A percentile compares a stretch with the other conserved stretches of the same genome.
These are phyloP conservation scores for Imbricaverruca yamaguchii DNA, from an alignment of 2,888 invertebrate genomes.

Conservation along the genomic window DNA sequence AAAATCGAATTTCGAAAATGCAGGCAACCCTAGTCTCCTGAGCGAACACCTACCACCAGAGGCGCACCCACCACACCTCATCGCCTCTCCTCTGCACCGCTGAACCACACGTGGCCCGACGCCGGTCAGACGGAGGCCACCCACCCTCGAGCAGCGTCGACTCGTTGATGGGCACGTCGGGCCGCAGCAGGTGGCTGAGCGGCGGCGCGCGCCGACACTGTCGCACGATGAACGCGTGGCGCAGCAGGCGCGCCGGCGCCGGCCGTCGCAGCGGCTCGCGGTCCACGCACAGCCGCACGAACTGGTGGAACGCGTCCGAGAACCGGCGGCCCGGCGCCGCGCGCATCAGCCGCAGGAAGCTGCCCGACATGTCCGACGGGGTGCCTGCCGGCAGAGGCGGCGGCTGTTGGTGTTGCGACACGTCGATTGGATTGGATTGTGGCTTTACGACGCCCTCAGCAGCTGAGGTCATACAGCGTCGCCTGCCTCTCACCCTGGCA, in stretches of 20 bases:
- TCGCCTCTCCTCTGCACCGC: too few relatives aligned
- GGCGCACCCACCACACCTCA: too few relatives aligned
- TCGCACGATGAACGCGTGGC: conserved; percentile 64
- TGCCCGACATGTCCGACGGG: conserved; percentile 31
- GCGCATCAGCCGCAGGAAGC: conserved; percentile 36
- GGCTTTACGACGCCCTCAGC: too few relatives aligned
- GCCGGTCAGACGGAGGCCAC: neutral
- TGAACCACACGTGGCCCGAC: too few relatives aligned
- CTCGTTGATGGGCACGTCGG: conserved; percentile 53
- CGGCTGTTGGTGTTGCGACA: too few relatives aligned
- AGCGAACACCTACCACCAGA: too few relatives aligned
- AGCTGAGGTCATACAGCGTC: too few relatives aligned
- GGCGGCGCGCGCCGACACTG: conserved; percentile 54
- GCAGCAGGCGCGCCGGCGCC: conserved; percentile 58
- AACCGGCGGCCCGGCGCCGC: conserved; percentile 52
- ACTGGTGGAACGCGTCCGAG: conserved; percentile 66
- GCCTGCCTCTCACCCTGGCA: too few relatives aligned
- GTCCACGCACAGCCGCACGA: conserved; percentile 63
- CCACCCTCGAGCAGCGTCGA: conserved; percentile 14
- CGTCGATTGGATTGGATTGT: too few relatives aligned
- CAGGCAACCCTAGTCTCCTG: too few relatives aligned
- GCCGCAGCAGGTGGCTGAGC: conserved; percentile 57
- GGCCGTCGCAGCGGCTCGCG: conserved; percentile 62
- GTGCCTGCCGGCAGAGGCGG: too few relatives aligned
- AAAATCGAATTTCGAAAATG: too few relatives aligned